Evolutionary conservation across 1,140 invertebrate species (phyloP), one percentile per base, ranked within the genome.

Genomic region (Eriocheir sinensis): DNA sequence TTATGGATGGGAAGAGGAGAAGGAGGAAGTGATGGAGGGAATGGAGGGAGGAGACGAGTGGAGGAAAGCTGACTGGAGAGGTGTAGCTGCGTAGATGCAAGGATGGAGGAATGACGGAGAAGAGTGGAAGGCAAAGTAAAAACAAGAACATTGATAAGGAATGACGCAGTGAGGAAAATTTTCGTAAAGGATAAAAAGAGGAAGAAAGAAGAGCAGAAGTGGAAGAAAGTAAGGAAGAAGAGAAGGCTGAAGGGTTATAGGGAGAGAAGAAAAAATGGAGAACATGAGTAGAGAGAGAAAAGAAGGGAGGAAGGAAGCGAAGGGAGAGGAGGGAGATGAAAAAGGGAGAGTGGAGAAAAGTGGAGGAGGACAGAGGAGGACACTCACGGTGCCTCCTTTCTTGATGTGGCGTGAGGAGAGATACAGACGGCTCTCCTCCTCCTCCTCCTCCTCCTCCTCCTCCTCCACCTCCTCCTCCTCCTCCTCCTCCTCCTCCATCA

Each of bases 401-500:
- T 36, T 72, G 85, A 44, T 44, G 30, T 90, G 27, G 53, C 89
- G 89, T 72, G 89, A 90, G 41, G 15, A 36, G 21, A 90, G 89
- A 90, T 89, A 89, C 89, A 90, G 48, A 90, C 48, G 36, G 89
- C 12, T 32, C 48, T 27, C 53, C 44, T 60, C 30, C 32, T 21
- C 48, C 38, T 12, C 89, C 30, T 72, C 89, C 44, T 90, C 32
- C 89, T 72, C 6, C 48, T 72, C 60, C 60, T 72, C 60, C 60
- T 72, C 60, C 60, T 72, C 60, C 60, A n/a, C 60, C 60, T 72
- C 48, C 53, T 32, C 89, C 48, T 60, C 53, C 17, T 60, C 44
- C 60, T 30, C 89, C 48, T 60, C 44, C 48, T 90, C 48, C 88
- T n/a, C 44, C 53, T 32, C 89, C 48, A 72, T 90, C 89, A 90